phyloP scores from a whole-genome alignment of 2,113 vertebrate species.

The Tursiops truncatus region DNA sequence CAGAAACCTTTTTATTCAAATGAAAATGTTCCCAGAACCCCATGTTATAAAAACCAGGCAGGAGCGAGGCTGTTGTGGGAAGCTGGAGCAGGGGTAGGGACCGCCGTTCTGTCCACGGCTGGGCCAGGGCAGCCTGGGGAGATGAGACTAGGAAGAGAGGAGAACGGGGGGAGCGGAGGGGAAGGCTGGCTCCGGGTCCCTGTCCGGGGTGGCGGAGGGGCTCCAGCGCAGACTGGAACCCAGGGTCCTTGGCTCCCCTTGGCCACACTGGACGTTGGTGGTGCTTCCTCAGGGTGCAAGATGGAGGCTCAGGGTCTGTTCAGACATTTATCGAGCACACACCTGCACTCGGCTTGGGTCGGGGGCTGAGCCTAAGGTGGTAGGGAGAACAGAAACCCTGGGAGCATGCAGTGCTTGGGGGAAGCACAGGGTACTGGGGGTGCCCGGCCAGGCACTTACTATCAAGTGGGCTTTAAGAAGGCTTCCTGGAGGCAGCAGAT shows the following conservation, averaged over 20 bases:
- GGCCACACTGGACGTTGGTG: not conserved
- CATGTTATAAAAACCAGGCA: not conserved
- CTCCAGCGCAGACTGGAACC: not conserved
- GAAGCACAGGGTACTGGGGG: not conserved
- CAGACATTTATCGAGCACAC: fast-evolving
- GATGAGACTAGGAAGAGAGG: not conserved
- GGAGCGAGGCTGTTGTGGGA: not conserved
- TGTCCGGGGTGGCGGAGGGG: not conserved
- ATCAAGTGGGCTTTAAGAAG: not conserved
- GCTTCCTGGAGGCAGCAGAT: not conserved
- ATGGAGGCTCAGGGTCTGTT: not conserved
- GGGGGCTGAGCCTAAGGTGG: not conserved
- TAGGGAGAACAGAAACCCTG: not conserved
- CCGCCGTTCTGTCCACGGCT: not conserved
- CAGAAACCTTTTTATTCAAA: not conserved
- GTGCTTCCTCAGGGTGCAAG: not conserved
- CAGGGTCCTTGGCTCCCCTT: not conserved
- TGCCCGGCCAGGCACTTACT: not conserved
- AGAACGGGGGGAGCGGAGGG: not conserved
- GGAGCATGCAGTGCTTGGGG: not conserved
- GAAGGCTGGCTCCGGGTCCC: too few species aligned
- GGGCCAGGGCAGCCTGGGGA: not conserved
- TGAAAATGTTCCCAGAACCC: not conserved
- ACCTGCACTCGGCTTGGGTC: not conserved
- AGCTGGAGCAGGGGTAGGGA: not conserved